These are phyloP conservation scores for Erebia ligea DNA, from an alignment of 2,888 invertebrate species.

Conservation along the genomic window DNA sequence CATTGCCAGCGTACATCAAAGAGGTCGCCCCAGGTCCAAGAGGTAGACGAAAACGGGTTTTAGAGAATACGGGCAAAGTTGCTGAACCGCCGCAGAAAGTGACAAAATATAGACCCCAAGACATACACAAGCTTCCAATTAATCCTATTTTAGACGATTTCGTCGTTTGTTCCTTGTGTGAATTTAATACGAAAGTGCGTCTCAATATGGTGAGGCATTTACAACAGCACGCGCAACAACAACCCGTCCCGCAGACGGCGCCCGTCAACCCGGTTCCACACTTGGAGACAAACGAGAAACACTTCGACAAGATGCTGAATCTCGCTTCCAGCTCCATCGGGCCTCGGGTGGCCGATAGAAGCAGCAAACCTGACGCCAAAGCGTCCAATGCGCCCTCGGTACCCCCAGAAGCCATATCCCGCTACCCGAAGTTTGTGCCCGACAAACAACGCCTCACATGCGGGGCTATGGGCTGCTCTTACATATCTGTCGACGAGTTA, in stretches of 20 bases:
- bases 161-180: conserved; percentile 86
- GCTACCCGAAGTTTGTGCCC: conserved; percentile 78
- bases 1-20: background rate
- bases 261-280: conserved; percentile 93
- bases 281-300: conserved; percentile 88
- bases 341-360: conserved; percentile 50
- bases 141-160: conserved; percentile 85
- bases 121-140: conserved; percentile 85
- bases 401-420: conserved; percentile 52
- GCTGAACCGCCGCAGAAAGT: conserved; percentile 45
- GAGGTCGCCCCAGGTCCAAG: conserved; percentile 9
- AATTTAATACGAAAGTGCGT: conserved; percentile 87
- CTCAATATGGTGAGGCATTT: conserved; percentile 89
- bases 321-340: conserved; percentile 87
- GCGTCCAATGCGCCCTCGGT: conserved; percentile 41
- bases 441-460: conserved; percentile 86
- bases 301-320: conserved; percentile 94
- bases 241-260: conserved; percentile 85
- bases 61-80: conserved; percentile 29
- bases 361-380: conserved; percentile 41
- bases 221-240: conserved; percentile 85
- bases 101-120: conserved; percentile 80
- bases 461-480: conserved; percentile 87
- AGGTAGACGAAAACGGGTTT: conserved; percentile 35
- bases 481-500: conserved; percentile 87